phyloP scores from a whole-genome alignment of 1,140 invertebrate species.

The Probaryconus sp. region DNA sequence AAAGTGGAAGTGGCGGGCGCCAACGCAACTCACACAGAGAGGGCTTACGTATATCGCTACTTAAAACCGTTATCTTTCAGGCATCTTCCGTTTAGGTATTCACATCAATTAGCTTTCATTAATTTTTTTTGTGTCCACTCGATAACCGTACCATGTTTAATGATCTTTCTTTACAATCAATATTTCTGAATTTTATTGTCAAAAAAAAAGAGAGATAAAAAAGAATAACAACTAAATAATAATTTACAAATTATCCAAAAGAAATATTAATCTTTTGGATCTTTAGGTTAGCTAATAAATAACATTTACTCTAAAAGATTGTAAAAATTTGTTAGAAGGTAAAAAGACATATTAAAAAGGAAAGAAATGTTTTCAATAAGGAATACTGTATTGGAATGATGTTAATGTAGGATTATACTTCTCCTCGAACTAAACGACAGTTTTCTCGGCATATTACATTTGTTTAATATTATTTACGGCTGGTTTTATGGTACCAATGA shows the following conservation, averaged over 20 bases:
- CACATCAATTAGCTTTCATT: constrained; percentile 60
- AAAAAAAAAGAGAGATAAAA: too few species aligned
- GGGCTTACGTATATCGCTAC: constrained; percentile 64
- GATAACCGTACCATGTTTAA: constrained; percentile 43
- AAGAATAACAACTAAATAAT: too few species aligned
- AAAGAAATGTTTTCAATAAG: too few species aligned
- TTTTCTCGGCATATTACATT: constrained; percentile 75
- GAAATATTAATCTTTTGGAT: too few species aligned
- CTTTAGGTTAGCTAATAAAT: too few species aligned
- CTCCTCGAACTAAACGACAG: constrained; percentile 65
- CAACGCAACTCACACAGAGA: constrained; percentile 65
- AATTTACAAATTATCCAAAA: too few species aligned
- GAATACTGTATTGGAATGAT: constrained; percentile 9
- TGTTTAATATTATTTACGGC: constrained; percentile 78
- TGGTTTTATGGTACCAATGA: constrained; percentile 76
- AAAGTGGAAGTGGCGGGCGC: constrained; percentile 65
- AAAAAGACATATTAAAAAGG: too few species aligned
- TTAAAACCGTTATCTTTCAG: constrained; percentile 66
- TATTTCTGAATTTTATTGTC: too few species aligned
- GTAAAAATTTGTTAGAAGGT: too few species aligned
- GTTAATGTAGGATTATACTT: constrained; percentile 8
- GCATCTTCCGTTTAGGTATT: constrained; percentile 61
- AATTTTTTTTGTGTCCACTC: constrained; percentile 28
- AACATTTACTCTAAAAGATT: too few species aligned
- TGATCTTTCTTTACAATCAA: too few species aligned